Evolutionary conservation across 2,888 invertebrate genomes (phyloP), one percentile per base, ranked within the genome.

Genomic region (Neoscelio sp.): DNA sequence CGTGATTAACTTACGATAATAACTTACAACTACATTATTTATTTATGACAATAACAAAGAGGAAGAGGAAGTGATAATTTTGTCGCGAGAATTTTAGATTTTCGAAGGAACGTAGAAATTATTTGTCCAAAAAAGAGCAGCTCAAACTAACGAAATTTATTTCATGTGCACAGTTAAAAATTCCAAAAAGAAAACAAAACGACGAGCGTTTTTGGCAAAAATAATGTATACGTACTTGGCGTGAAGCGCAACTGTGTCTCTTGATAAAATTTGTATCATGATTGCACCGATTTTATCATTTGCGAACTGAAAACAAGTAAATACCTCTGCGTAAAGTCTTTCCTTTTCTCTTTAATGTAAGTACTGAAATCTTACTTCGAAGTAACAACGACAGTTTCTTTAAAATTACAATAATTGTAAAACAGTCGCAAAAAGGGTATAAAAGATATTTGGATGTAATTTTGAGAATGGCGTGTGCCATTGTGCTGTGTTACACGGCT

Each of bases 141-240:
- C 8, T n/a, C n/a, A n/a, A 65, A 28, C 28, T 52, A 65, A 50
- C 52, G 23, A 18, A 67, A 67, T 67, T 54, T 67, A 67, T 67
- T 28, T 65, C 52, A 54, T 54, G 52, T 33, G 20, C 33, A 17
- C 18, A 65, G 65, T 65, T 65, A 30, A 65, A 65, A 3, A 65
- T 54, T 65, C 44, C 13, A 33, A 65, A 54, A 54, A 54, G 20
- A 54, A 12, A 52, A 30, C 28, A 44, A 15, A 17, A 30, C 13
- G 42, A 15, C 23, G 50, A 65, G n/a, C 44, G 30, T 38, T 50
- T 65, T 65, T 65, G 65, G 65, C 65, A 65, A 65, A 65, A 65
- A 42, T 65, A 65, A 52, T 30, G 65, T 30, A n/a, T 13, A 65
- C 30, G 30, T 65, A 52, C 52, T 65, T 65, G 65, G 65, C 65